Evolutionary conservation across 2,113 vertebrate species (phyloP).

Genomic region (Platycercus adscitus): DNA sequence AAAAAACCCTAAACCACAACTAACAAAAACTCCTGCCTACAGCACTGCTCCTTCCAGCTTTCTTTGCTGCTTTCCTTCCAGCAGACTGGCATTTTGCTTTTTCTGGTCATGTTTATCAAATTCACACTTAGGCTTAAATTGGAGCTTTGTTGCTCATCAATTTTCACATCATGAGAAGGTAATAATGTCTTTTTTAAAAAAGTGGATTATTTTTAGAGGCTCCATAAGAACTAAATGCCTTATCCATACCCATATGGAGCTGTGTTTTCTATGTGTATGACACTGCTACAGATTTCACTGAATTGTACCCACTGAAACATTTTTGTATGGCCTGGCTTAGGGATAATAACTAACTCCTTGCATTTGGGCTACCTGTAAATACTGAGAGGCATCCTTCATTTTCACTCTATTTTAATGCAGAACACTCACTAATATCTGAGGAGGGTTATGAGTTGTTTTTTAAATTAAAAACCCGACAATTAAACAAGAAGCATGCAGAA

Average conservation of each 20-base stretch:
- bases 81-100: neutral
- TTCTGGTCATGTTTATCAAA: neutral
- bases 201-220: neutral
- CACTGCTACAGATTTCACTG: neutral
- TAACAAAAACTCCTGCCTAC: neutral
- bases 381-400: neutral
- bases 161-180: neutral
- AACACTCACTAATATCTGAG: neutral
- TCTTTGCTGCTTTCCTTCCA: neutral
- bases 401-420: neutral
- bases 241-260: neutral
- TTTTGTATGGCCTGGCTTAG: neutral
- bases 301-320: neutral
- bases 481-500: neutral
- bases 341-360: neutral
- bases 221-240: neutral
- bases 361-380: neutral
- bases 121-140: neutral
- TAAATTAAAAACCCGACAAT: neutral
- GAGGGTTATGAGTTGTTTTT: neutral
- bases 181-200: neutral
- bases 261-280: neutral
- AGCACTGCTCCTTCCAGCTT: neutral
- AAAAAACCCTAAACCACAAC: accelerated
- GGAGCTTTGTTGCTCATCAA: neutral